Evolutionary conservation across 2,888 invertebrate genomes (phyloP).

Genomic region (Epinotia bilunana): DNA sequence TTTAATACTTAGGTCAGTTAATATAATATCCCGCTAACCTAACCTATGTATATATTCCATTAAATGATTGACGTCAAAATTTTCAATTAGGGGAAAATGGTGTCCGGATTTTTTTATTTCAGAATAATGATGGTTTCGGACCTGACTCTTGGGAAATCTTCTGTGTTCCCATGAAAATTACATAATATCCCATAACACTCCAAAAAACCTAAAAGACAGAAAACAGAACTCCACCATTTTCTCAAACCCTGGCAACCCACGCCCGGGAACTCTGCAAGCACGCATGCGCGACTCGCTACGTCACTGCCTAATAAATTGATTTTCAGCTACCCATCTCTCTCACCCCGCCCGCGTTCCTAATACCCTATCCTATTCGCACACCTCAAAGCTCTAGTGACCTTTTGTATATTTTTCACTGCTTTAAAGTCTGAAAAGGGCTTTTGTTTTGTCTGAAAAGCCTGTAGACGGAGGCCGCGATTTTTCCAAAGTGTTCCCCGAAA

Average conservation of each 20-base stretch:
- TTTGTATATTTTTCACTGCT: conserved; percentile 78
- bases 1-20: too few species aligned
- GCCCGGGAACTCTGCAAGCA: conserved; percentile 69
- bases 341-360: conserved; percentile 51
- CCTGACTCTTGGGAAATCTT: too few species aligned
- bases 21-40: too few species aligned
- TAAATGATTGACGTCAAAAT: too few species aligned
- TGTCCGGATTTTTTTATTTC: too few species aligned
- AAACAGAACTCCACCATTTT: conserved; percentile 38
- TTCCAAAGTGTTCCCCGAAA: conserved; percentile 53
- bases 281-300: conserved; percentile 81
- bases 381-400: conserved; percentile 77
- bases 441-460: conserved; percentile 75
- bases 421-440: conserved; percentile 71
- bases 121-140: too few species aligned
- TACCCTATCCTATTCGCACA: conserved; percentile 63
- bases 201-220: neutral
- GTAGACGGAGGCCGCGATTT: conserved; percentile 64
- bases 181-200: too few species aligned
- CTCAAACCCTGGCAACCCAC: conserved; percentile 65
- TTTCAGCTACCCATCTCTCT: conserved; percentile 75
- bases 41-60: too few species aligned
- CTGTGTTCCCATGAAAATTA: too few species aligned
- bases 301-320: conserved; percentile 85
- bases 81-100: too few species aligned